Evolutionary conservation across 2,797 vertebrate genomes (phyloP), one percentile per base, ranked within the genome.

Genomic region (Artibeus lituratus): DNA sequence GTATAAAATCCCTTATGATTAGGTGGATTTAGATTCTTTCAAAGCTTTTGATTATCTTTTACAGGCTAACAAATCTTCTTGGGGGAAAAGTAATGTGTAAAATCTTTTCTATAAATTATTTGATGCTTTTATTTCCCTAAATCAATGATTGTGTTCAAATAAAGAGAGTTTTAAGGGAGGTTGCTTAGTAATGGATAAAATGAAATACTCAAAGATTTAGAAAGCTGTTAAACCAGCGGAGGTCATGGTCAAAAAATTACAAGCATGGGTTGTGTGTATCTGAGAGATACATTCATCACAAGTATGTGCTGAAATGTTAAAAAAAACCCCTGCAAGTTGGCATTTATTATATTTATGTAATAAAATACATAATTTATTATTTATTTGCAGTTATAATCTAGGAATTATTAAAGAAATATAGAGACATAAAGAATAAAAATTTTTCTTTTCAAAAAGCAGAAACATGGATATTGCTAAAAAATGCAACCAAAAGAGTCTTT

Each of bases 71-170:
- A 90, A 81, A 95, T 0, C 76, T 96, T 94, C 80, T 94, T 81
- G 24, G 59, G 84, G 87, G 70, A 59, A 76, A 96, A 92, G 53
- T 44, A 92, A 95, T 83, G 51, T 86, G 51, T 95, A 70, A 95
- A 95, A 90, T 93, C 57, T 94, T 92, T 93, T 57, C 62, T 15
- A 83, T 91, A 93, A 95, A 84, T 97, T 95, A 86, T 84, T 55
- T 87, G 91, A 92, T 91, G 55, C 49, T 85, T 97, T 96, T 97
- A 92, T 96, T 96, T 96, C 21, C 14, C 57, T 86, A 91, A 96
- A 67, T 96, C 0, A 4, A 81, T 91, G 57, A 65, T 62, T 88
- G 21, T 93, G 51, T 86, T 85, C 39, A 49, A 94, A 77, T 42
- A 94, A 97, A 76, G 39, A 93, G 83, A 96, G n/a, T 47, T 91